Evolutionary conservation across 2,797 vertebrate genomes (phyloP).

Genomic region (Margarornis squamiger): DNA sequence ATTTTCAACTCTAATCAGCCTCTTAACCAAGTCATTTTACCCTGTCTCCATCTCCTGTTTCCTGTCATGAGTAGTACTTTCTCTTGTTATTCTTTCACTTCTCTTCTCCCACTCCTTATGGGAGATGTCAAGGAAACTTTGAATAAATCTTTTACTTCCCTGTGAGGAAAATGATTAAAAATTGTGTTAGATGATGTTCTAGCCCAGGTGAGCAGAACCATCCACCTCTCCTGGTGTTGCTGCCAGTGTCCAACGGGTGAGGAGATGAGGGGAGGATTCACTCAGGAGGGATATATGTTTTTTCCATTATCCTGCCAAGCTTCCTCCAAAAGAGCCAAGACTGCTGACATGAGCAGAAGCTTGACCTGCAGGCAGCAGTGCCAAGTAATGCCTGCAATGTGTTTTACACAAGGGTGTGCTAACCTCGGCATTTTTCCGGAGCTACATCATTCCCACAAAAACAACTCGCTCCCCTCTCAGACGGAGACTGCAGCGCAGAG

Average conservation of each 20-base stretch:
- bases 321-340: conserved; percentile 40
- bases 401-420: conserved; percentile 57
- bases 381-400: conserved; percentile 52
- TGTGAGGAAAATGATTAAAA: background rate
- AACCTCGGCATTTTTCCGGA: conserved; percentile 51
- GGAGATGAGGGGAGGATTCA: background rate
- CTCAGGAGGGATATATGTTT: background rate
- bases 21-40: background rate
- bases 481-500: background rate
- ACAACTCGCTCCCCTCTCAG: background rate
- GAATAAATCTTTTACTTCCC: background rate
- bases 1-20: background rate
- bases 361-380: conserved; percentile 43
- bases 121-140: background rate
- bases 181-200: background rate
- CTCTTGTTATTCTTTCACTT: background rate
- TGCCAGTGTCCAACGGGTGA: background rate
- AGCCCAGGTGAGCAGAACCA: conserved; percentile 1
- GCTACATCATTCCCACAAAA: conserved; percentile 55
- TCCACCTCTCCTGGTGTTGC: background rate
- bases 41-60: background rate
- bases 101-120: background rate
- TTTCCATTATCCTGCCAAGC: conserved; percentile 35
- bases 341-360: conserved; percentile 53
- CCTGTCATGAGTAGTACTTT: background rate